These are phyloP conservation scores for Andrena minutula DNA, from an alignment of 2,888 invertebrate species.

Conservation along the genomic window DNA sequence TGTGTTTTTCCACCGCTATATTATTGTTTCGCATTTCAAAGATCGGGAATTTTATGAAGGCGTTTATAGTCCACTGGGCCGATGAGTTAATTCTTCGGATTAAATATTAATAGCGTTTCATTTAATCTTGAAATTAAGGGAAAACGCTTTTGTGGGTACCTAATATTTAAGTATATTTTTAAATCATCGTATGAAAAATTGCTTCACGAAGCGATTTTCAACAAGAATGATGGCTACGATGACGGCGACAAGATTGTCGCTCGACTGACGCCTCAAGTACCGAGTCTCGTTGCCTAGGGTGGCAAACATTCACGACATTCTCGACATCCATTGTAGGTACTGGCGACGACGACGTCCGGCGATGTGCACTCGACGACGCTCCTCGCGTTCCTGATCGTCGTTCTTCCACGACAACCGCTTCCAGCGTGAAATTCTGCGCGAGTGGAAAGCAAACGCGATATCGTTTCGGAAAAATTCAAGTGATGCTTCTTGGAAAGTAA, in stretches of 20 bases:
- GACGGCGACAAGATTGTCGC: constrained; percentile 59
- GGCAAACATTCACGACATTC: constrained; percentile 59
- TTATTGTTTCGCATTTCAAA: no score
- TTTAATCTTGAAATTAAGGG: no score
- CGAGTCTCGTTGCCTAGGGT: constrained; percentile 54
- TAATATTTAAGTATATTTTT: background rate
- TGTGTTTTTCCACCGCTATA: no score
- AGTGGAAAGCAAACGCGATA: constrained; percentile 49
- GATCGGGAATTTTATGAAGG: no score
- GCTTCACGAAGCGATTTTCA: constrained; percentile 43
- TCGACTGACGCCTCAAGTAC: constrained; percentile 60
- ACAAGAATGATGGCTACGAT: constrained; percentile 38
- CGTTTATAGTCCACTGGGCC: no score
- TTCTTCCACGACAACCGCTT: constrained; percentile 44
- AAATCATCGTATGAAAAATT: constrained; percentile 37
- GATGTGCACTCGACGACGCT: constrained; percentile 54
- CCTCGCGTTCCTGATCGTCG: constrained; percentile 47
- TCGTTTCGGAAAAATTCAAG: constrained; percentile 36
- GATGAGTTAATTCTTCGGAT: no score
- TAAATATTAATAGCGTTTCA: no score
- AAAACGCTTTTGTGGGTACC: no score
- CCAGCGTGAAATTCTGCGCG: constrained; percentile 45
- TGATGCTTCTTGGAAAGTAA: background rate
- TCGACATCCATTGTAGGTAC: constrained; percentile 55
- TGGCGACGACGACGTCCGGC: constrained; percentile 47